Conservation (phyloP, 2,888 invertebrate genomes). For the Oxyteleia sp. region DNA sequence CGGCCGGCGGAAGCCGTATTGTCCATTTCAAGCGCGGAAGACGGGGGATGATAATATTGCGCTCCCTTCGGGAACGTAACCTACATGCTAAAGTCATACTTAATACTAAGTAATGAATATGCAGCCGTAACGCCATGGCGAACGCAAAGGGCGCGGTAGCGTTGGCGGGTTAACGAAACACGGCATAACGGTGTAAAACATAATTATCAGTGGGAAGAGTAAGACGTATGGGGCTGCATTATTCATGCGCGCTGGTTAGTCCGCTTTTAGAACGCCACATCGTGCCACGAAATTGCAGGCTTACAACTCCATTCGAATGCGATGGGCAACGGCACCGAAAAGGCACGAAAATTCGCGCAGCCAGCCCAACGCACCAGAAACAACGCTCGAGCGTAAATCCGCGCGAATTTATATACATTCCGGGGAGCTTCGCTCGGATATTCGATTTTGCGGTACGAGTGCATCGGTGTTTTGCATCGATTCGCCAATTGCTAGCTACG, state of each 20-base stretch:
- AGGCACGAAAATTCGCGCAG: conserved; percentile 67
- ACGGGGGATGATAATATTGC: conserved; percentile 55
- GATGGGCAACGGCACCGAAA: conserved; percentile 72
- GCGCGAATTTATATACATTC: conserved; percentile 69
- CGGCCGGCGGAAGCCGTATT: conserved; percentile 27
- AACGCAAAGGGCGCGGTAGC: conserved; percentile 79
- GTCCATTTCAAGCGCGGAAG: conserved; percentile 43
- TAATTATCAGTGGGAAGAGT: conserved; percentile 84
- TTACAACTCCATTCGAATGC: conserved; percentile 79
- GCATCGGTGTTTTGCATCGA: conserved; percentile 68
- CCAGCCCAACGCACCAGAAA: conserved; percentile 55
- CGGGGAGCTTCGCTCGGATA: conserved; percentile 60
- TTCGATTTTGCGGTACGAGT: conserved; percentile 69
- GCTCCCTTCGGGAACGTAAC: conserved; percentile 62
- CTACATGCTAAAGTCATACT: conserved; percentile 80
- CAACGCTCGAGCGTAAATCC: conserved; percentile 68
- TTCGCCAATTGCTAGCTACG: conserved; percentile 73
- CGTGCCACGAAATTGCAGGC: conserved; percentile 79
- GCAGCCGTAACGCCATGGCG: conserved; percentile 81
- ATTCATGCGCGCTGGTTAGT: conserved; percentile 82
- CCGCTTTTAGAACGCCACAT: conserved; percentile 81
- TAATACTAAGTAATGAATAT: conserved; percentile 84
- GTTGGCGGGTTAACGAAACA: conserved; percentile 85
- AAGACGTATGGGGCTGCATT: conserved; percentile 84
- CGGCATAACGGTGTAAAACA: conserved; percentile 85